phyloP scores from a whole-genome alignment of 2,888 invertebrate species.

The Drepanosiphum platanoidis region DNA sequence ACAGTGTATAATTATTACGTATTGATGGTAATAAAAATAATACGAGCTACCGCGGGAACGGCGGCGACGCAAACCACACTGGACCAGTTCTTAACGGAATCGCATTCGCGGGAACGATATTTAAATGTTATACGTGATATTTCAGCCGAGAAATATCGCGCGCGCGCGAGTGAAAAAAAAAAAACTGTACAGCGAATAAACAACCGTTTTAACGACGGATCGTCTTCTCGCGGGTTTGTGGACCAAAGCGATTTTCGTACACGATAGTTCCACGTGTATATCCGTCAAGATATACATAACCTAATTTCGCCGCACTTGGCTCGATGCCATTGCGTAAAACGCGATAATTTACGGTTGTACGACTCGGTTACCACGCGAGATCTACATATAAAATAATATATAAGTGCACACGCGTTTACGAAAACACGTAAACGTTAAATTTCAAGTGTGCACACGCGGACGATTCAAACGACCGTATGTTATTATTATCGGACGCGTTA shows the following conservation, averaged over 20 bases:
- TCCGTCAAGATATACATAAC: neutral
- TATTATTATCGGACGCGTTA: too few species aligned
- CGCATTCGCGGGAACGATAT: neutral
- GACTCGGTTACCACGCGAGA: neutral
- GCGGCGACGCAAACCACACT: neutral
- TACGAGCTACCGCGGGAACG: too few species aligned
- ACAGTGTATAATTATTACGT: neutral
- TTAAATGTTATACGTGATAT: too few species aligned
- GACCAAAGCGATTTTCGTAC: neutral
- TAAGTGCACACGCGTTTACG: neutral
- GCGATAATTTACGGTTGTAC: constrained; percentile 22
- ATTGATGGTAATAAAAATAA: neutral
- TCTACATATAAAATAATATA: neutral
- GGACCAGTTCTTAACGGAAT: neutral
- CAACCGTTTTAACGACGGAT: neutral
- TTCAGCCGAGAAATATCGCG: neutral
- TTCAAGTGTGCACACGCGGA: neutral
- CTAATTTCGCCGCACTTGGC: constrained; percentile 5
- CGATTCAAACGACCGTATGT: neutral
- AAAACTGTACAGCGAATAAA: neutral
- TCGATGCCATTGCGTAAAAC: neutral
- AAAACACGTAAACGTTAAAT: neutral
- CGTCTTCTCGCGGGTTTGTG: neutral
- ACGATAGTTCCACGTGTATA: neutral
- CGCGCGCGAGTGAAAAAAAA: neutral